phyloP scores from a whole-genome alignment of 2,888 invertebrate genomes.

The Strigamia transsilvanica region DNA sequence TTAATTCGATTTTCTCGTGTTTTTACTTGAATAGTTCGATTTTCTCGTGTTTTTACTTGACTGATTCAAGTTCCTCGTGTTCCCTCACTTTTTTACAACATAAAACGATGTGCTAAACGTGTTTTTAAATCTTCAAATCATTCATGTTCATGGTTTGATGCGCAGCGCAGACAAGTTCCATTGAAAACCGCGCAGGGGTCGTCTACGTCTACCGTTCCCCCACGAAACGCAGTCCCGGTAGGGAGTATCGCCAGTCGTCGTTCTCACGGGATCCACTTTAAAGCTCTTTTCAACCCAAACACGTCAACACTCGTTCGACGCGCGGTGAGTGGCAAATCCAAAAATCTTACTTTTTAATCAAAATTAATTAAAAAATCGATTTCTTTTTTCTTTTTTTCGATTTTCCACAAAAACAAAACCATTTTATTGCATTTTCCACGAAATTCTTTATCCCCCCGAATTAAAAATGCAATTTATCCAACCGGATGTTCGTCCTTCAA shows the following conservation, averaged over 20 bases:
- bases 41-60: neutral
- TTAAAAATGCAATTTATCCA: constrained; percentile 14
- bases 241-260: neutral
- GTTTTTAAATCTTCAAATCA: neutral
- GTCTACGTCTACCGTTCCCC: neutral
- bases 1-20: too few species aligned
- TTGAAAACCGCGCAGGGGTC: neutral
- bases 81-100: neutral
- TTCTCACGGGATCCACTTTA: neutral
- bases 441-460: neutral
- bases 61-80: too few species aligned
- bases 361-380: too few species aligned
- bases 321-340: too few species aligned
- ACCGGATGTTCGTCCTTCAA: constrained; percentile 4
- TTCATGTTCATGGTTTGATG: neutral
- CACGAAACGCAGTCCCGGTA: neutral
- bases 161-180: neutral
- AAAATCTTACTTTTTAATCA: too few species aligned
- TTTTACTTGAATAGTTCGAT: neutral
- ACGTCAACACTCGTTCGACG: too few species aligned
- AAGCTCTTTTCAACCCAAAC: too few species aligned
- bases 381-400: too few species aligned
- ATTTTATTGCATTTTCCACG: neutral
- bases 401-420: too few species aligned
- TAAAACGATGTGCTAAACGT: neutral